These are phyloP conservation scores for Folsomia candida DNA, from an alignment of 2,888 invertebrate species.

Conservation along the genomic window DNA sequence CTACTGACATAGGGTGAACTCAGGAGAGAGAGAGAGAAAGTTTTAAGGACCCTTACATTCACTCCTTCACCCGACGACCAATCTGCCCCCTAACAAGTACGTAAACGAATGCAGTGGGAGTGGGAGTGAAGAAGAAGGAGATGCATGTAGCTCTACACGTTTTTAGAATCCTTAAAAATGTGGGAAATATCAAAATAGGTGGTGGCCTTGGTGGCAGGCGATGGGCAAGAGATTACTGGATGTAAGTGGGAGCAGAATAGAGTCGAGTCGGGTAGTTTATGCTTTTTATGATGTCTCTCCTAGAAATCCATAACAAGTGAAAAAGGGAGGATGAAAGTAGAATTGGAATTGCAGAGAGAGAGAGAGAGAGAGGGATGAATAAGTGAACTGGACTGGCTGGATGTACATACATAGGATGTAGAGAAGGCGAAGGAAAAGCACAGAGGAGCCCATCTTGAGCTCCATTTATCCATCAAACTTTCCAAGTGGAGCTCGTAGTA, in stretches of 20 bases:
- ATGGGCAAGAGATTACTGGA: constrained; percentile 7
- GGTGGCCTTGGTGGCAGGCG: not conserved
- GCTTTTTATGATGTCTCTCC: constrained; percentile 21
- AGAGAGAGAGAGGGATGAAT: constrained; percentile 12
- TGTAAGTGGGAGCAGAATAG: constrained; percentile 10
- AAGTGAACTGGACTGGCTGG: constrained; percentile 14
- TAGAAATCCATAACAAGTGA: constrained; percentile 19
- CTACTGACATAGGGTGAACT: not conserved
- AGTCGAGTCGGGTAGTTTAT: constrained; percentile 13
- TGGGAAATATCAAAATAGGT: constrained; percentile 1
- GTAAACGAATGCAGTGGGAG: not conserved
- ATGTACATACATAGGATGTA: not conserved
- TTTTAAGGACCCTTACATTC: not conserved
- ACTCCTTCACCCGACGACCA: not conserved
- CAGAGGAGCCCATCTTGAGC: constrained; percentile 10
- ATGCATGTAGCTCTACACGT: not conserved
- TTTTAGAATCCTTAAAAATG: not conserved
- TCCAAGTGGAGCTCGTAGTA: constrained; percentile 24
- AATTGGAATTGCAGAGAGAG: constrained; percentile 3
- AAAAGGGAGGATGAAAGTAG: constrained; percentile 1
- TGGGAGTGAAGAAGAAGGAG: not conserved
- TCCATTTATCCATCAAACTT: constrained; percentile 10
- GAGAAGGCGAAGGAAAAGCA: too few species aligned
- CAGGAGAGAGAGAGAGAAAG: not conserved
- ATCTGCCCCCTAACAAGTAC: not conserved